Percentiles rank a stretch among this genome's conserved stretches.
These are phyloP conservation scores for Oreocharis arfaki DNA, from an alignment of 2,113 vertebrate species.

Conservation along the genomic window DNA sequence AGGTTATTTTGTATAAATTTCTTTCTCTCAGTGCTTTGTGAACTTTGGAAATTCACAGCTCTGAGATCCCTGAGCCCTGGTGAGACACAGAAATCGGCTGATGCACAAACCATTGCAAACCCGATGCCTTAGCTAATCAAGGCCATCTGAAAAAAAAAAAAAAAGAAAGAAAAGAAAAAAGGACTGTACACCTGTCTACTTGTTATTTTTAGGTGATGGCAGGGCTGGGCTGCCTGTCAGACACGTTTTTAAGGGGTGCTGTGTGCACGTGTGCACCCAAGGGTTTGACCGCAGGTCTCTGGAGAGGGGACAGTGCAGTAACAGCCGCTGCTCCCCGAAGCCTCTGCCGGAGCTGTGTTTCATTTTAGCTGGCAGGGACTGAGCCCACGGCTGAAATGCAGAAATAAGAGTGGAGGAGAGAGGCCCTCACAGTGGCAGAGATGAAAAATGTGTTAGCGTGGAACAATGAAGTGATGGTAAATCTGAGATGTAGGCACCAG, in stretches of 20 bases:
- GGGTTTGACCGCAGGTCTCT: background rate
- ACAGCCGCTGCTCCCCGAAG: background rate
- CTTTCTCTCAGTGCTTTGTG: background rate
- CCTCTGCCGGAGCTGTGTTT: background rate
- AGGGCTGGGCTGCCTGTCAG: background rate
- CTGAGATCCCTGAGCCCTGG: background rate
- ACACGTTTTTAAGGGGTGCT: background rate
- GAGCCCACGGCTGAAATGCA: background rate
- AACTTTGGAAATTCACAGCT: background rate
- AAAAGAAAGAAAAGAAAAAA: background rate
- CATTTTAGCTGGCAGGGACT: background rate
- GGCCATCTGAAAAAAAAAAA: background rate
- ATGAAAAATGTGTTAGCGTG: background rate
- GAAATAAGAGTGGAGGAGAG: background rate
- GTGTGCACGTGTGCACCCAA: background rate
- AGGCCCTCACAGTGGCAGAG: background rate
- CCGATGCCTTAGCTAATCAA: background rate
- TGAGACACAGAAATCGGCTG: background rate
- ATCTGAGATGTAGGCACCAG: slow-evolving; percentile 49
- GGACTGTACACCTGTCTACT: background rate
- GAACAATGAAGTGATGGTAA: slow-evolving; percentile 49
- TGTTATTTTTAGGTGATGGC: background rate
- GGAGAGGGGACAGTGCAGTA: background rate
- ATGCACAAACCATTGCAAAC: background rate
- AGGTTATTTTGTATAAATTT: background rate